Percentiles rank a stretch among this genome's conserved stretches.
Conservation (phyloP, 2,113 vertebrate species). For the Fukomys damarensis region DNA sequence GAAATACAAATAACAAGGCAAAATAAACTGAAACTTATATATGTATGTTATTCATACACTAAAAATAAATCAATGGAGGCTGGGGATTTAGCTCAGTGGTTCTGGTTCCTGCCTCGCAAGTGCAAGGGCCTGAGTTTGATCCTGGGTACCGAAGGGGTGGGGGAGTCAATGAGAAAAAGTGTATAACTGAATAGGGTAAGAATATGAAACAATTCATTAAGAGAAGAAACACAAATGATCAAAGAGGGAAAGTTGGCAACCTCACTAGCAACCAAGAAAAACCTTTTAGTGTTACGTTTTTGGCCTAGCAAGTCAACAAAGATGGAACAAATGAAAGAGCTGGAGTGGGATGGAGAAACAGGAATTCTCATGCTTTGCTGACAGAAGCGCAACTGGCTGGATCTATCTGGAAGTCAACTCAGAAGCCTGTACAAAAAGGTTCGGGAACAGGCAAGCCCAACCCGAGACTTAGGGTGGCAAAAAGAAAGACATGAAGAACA, state of each 20-base stretch:
- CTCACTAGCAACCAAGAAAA: not conserved
- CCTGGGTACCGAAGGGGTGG: no score
- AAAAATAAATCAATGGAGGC: not conserved
- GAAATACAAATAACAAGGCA: not conserved
- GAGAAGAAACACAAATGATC: not conserved
- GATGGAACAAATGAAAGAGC: not conserved
- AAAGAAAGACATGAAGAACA: not conserved
- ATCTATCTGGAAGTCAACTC: not conserved
- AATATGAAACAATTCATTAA: not conserved
- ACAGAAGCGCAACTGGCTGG: not conserved
- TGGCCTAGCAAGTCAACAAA: not conserved
- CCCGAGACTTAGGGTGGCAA: not conserved
- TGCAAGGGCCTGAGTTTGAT: no score
- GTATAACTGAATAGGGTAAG: not conserved
- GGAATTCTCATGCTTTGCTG: not conserved
- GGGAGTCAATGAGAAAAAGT: not conserved
- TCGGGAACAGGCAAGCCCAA: not conserved
- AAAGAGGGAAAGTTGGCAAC: not conserved
- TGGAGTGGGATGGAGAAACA: not conserved
- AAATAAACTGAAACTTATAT: not conserved
- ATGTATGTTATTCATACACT: not conserved
- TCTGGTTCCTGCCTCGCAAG: no score
- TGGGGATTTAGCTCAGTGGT: no score
- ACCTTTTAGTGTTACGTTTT: not conserved
- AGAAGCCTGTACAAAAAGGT: not conserved